Evolutionary conservation across 2,888 invertebrate species (phyloP), one percentile per base, ranked within the genome.

Genomic region (Disparrhopalites patrizii): DNA sequence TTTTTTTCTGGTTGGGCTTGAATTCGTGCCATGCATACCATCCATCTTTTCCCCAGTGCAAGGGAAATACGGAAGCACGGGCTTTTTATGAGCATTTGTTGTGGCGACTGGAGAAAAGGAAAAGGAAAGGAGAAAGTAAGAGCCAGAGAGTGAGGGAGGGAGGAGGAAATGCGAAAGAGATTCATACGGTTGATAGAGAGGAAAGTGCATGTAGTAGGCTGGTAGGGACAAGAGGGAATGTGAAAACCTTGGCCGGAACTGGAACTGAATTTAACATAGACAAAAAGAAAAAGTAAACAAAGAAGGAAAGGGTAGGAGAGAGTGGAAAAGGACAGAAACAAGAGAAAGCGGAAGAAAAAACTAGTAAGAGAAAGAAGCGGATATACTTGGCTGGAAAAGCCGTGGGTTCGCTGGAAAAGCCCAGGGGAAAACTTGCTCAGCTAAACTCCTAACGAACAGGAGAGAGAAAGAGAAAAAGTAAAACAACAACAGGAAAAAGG

Each of bases 391-490:
- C 8, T 25, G 23, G 30, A 47, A 60, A 27, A 8, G 40, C 56
- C 55, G 31, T 57, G 28, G 20, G 43, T 40, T 33, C 47, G 47
- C 55, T 54, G 18, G 55, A 62, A 62, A 62, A 30, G 62, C 62
- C 62, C 62, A 40, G 40, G 62, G 62, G 62, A 62, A n/a, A n/a
- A 54, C 38, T 54, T 55, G 40, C 40, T 23, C 40, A 55, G 62
- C 27, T 52, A 18, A 40, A 30, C 40, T n/a, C n/a, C n/a, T 62
- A 62, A 62, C 62, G 62, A 62, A 30, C 30, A n/a, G n/a, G n/a
- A n/a, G n/a, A n/a, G n/a, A n/a, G n/a, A n/a, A n/a, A n/a, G n/a
- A n/a, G n/a, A n/a, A n/a, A n/a, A n/a, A n/a, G n/a, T n/a, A n/a
- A n/a, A n/a, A n/a, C n/a, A n/a, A n/a, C n/a, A n/a, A n/a, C n/a